These are phyloP conservation scores for Lysiphlebus fabarum DNA, from an alignment of 1,140 invertebrate genomes.

Conservation along the genomic window DNA sequence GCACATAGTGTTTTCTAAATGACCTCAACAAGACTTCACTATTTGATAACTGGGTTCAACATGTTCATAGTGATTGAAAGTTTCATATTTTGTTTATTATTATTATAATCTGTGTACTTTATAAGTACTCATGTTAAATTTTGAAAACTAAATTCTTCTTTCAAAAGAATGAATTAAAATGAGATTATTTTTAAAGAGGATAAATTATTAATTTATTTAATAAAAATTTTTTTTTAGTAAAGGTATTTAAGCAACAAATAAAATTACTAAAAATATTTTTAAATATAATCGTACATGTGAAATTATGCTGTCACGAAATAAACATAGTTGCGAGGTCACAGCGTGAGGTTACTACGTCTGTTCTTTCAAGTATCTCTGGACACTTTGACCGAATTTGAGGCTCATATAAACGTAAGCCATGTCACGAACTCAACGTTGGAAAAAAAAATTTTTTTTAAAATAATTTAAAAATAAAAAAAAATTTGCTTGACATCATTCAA, in stretches of 20 bases:
- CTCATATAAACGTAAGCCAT: slow-evolving; percentile 1
- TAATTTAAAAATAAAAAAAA: not conserved
- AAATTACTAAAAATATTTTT: too few relatives aligned
- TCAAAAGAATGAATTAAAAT: too few relatives aligned
- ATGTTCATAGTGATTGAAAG: slow-evolving; percentile 3
- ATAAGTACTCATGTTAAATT: too few relatives aligned
- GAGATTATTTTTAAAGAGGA: too few relatives aligned
- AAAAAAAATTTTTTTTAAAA: too few relatives aligned
- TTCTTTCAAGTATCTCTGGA: not conserved
- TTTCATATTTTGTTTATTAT: not conserved
- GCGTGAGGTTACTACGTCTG: slow-evolving; percentile 19
- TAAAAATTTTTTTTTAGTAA: too few relatives aligned
- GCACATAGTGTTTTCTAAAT: slow-evolving; percentile 11
- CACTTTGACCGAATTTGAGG: slow-evolving; percentile 17
- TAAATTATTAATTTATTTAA: too few relatives aligned
- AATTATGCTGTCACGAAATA: slow-evolving; percentile 23
- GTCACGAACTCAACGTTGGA: slow-evolving; percentile 12
- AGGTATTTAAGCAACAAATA: too few relatives aligned
- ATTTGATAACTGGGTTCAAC: not conserved
- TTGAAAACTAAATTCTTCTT: too few relatives aligned
- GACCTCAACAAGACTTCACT: slow-evolving; percentile 16
- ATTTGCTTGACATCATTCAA: slow-evolving; percentile 6
- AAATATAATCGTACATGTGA: slow-evolving; percentile 1
- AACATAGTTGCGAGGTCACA: slow-evolving; percentile 20
- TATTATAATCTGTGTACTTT: too few relatives aligned